Percentiles rank a stretch among this genome's conserved stretches.
Evolutionary conservation across 2,888 invertebrate genomes (phyloP).

Genomic region (Tenodera sinensis): DNA sequence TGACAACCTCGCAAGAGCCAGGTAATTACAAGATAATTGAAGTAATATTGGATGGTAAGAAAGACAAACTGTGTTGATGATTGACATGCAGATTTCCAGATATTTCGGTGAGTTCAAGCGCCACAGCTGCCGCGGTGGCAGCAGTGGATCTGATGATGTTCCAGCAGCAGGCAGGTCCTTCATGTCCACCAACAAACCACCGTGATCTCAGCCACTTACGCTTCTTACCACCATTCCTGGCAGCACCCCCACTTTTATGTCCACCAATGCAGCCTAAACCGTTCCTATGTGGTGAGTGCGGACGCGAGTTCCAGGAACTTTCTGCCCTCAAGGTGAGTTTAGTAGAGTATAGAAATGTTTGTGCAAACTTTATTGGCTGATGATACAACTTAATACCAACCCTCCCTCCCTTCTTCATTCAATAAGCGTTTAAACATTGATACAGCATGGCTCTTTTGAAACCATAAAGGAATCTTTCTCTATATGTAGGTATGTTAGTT

Average conservation of each 20-base stretch:
- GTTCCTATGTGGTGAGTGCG: conserved; percentile 6
- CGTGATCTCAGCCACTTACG: background rate
- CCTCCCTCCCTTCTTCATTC: no score
- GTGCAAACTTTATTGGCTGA: no score
- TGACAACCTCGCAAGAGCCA: background rate
- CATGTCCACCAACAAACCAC: background rate
- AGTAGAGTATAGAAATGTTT: background rate
- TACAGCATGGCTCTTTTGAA: no score
- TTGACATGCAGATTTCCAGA: background rate
- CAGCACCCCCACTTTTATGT: background rate
- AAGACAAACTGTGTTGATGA: background rate
- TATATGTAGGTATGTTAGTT: no score
- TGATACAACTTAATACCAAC: no score
- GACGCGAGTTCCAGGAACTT: background rate
- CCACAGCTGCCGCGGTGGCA: background rate
- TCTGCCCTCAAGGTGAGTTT: background rate
- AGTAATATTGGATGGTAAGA: background rate
- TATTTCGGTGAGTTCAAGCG: background rate
- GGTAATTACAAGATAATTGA: background rate
- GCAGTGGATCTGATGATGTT: background rate
- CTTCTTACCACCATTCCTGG: background rate
- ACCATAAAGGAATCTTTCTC: no score
- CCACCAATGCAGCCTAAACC: background rate
- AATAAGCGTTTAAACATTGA: no score
- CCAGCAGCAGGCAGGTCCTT: background rate